Percentiles rank a stretch among this genome's conserved stretches.
Evolutionary conservation across 92 coral and sea anemone species (phyloP).

Genomic region (Porites evermanni): DNA sequence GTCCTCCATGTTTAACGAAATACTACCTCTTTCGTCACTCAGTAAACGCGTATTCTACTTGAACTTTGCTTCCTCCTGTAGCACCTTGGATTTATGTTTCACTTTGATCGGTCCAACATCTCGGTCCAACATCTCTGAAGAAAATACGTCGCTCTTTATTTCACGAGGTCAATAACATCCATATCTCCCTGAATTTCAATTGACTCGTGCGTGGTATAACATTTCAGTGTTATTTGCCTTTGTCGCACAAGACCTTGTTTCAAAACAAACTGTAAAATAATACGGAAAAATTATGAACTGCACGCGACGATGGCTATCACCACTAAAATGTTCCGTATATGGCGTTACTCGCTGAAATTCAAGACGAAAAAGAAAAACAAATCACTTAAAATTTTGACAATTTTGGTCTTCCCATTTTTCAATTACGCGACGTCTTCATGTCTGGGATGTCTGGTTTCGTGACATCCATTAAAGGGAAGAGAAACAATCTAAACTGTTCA

Average conservation of each 20-base stretch:
- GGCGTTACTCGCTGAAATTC: background rate
- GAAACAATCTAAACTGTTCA: background rate
- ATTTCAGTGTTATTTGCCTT: constrained; percentile 4
- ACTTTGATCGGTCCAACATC: background rate
- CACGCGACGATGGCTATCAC: background rate
- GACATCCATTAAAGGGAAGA: background rate
- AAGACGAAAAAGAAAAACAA: background rate
- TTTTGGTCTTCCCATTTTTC: background rate
- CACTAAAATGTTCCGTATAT: background rate
- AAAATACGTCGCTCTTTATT: background rate
- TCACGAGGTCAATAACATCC: background rate
- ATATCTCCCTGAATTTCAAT: constrained; percentile 1
- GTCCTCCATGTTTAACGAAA: background rate
- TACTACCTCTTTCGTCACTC: background rate
- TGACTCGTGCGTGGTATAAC: background rate
- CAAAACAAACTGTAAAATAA: background rate
- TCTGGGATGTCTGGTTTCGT: background rate
- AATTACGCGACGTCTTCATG: constrained; percentile 1
- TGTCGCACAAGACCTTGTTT: background rate
- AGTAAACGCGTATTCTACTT: constrained; percentile 18
- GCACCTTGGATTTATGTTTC: background rate
- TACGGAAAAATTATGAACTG: background rate
- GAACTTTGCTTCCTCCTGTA: background rate
- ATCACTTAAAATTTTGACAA: background rate
- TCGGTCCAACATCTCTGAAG: background rate